Conservation (phyloP, 2,113 vertebrate species). For the Podocnemis expansa region DNA sequence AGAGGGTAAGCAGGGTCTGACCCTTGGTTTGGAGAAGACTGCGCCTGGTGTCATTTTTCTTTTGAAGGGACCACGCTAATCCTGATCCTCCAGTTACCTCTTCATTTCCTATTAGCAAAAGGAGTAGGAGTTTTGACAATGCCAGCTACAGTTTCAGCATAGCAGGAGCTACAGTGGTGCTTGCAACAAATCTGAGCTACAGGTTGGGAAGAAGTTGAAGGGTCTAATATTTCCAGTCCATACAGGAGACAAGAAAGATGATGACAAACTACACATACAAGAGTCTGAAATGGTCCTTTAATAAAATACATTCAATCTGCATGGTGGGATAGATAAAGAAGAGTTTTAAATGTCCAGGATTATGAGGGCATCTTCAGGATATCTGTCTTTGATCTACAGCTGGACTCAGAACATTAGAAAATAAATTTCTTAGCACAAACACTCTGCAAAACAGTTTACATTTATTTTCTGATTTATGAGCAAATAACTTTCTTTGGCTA, state of each 20-base stretch:
- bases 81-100: background rate
- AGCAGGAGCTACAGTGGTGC: no score
- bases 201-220: no score
- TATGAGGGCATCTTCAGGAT: background rate
- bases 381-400: fast-evolving
- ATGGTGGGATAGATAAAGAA: background rate
- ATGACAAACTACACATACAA: no score
- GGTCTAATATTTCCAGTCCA: no score
- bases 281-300: no score
- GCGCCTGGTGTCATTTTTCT: background rate
- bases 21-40: background rate
- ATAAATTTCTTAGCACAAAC: background rate
- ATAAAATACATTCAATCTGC: no score
- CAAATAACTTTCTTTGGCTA: fast-evolving
- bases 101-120: no score
- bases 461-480: background rate
- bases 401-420: background rate
- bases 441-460: fast-evolving
- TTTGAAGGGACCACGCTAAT: fast-evolving
- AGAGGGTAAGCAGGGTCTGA: background rate
- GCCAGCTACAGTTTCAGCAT: no score
- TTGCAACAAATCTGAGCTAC: no score
- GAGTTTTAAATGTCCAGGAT: background rate
- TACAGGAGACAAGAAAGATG: no score
- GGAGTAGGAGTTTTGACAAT: no score